phyloP scores from a whole-genome alignment of 1,140 invertebrate species.

The Drosophila nigromelanica region DNA sequence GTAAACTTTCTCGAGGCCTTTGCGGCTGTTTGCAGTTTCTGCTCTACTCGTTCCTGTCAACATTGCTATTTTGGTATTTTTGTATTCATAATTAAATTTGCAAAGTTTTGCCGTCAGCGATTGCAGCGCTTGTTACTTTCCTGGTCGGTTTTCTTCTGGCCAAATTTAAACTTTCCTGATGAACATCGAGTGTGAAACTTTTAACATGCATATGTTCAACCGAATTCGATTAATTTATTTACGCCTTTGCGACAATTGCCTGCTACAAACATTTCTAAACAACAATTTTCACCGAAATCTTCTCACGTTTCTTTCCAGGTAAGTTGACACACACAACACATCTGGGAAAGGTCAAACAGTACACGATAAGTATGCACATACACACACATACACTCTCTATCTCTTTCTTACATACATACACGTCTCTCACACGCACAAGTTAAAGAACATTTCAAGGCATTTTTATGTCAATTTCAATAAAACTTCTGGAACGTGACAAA shows the following conservation, averaged over 20 bases:
- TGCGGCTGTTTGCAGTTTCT: constrained; percentile 14
- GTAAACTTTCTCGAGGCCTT: constrained; percentile 53
- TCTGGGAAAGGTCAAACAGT: constrained; percentile 34
- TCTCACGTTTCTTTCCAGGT: constrained; percentile 56
- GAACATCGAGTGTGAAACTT: constrained; percentile 47
- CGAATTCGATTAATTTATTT: constrained; percentile 31
- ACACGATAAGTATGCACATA: constrained; percentile 50
- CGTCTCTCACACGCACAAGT: neutral
- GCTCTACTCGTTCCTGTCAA: neutral
- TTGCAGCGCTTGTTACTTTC: constrained; percentile 19
- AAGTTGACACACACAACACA: constrained; percentile 50
- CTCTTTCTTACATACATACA: constrained; percentile 12
- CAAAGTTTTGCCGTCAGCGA: constrained; percentile 44
- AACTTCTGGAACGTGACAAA: constrained; percentile 68
- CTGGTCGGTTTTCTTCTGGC: constrained; percentile 20
- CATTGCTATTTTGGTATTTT: constrained; percentile 13
- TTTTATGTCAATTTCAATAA: constrained; percentile 67
- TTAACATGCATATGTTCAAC: constrained; percentile 18
- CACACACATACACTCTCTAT: constrained; percentile 5
- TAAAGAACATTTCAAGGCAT: constrained; percentile 38
- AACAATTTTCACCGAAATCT: constrained; percentile 15
- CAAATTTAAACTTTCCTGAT: constrained; percentile 61
- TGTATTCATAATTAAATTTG: constrained; percentile 49
- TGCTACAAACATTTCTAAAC: constrained; percentile 43
- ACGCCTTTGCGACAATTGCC: constrained; percentile 19